Conservation (phyloP, 2,797 vertebrate genomes). For the Sebastes alutus region DNA sequence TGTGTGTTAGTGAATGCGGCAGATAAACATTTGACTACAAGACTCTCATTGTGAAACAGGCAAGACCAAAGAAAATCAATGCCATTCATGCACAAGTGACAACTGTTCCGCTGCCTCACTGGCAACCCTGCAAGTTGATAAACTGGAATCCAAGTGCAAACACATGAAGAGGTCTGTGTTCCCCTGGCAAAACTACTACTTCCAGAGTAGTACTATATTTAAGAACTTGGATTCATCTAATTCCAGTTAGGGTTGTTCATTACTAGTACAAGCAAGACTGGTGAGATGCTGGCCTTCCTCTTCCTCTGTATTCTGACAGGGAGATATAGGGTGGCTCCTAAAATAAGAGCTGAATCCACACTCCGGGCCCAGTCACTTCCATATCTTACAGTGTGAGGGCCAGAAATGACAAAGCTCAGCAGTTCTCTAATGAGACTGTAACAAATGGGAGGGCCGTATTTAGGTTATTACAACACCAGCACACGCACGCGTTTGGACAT, state of each 20-base stretch:
- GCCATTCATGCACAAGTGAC: conserved; percentile 38
- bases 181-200: conserved; percentile 6
- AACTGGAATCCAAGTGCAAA: conserved; percentile 30
- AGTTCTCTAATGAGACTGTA: conserved; percentile 72
- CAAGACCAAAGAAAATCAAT: conserved; percentile 42
- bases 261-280: conserved; percentile 34
- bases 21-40: conserved; percentile 47
- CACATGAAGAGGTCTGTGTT: conserved; percentile 13
- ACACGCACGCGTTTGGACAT: conserved; percentile 22
- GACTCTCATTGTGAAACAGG: conserved; percentile 35
- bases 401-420: conserved; percentile 74
- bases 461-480: conserved; percentile 57
- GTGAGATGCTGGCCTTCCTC: conserved; percentile 41
- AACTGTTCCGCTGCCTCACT: conserved; percentile 32
- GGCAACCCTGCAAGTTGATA: conserved; percentile 33
- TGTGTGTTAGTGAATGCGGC: conserved; percentile 18
- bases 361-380: conserved; percentile 64
- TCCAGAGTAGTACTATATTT: conserved; percentile 3
- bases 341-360: conserved; percentile 80
- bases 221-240: conserved; percentile 7
- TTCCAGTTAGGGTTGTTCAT: conserved; percentile 32
- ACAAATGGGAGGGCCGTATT: conserved; percentile 69
- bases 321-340: conserved; percentile 70
- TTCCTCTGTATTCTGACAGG: conserved; percentile 66
- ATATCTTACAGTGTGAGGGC: conserved; percentile 71